phyloP scores from a whole-genome alignment of 2,113 vertebrate genomes.

The Haemorhous mexicanus region DNA sequence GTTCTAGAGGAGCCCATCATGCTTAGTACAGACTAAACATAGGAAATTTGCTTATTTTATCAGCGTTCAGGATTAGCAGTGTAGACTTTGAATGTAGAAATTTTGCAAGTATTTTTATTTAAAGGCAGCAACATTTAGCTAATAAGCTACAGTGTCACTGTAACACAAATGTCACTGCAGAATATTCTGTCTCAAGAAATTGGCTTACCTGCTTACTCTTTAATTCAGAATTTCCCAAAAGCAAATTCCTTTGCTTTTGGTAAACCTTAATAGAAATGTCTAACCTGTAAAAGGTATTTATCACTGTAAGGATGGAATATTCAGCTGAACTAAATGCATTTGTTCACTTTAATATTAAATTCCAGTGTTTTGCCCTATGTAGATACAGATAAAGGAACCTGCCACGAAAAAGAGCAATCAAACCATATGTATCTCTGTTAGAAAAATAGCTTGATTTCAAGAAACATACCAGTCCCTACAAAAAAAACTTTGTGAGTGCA shows the following conservation, averaged over 20 bases:
- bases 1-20: neutral
- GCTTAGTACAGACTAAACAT: slow-evolving; percentile 20
- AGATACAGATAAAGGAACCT: neutral
- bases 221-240: slow-evolving; percentile 38
- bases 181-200: neutral
- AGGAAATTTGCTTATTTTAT: slow-evolving; percentile 49
- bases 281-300: slow-evolving; percentile 7
- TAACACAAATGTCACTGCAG: neutral
- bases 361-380: neutral
- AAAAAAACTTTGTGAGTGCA: neutral
- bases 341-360: slow-evolving; percentile 47
- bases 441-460: neutral
- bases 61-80: neutral
- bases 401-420: neutral
- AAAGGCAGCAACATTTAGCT: neutral
- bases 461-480: neutral
- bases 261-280: neutral
- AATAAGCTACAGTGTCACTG: neutral
- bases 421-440: neutral
- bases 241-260: neutral
- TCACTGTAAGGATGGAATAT: slow-evolving; percentile 2
- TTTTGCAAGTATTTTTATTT: neutral
- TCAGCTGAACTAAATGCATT: slow-evolving; percentile 36
- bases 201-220: neutral
- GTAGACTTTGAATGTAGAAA: neutral